Evolutionary conservation across 2,888 invertebrate species (phyloP), one percentile per base, ranked within the genome.

Genomic region (Charanyca ferruginea): DNA sequence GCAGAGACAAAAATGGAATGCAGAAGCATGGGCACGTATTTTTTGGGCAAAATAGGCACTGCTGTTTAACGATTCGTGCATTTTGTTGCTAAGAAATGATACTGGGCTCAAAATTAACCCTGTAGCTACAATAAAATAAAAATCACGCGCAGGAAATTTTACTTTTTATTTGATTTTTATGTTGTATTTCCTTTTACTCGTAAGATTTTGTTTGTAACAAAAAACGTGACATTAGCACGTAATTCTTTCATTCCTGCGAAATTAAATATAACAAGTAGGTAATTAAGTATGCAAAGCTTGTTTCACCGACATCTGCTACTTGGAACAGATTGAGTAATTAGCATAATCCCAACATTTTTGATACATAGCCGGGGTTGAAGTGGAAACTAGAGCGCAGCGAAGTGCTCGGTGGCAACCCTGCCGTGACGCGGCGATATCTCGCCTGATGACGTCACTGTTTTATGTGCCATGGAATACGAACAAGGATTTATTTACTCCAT

Each of bases 281-380:
- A 54, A 59, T 74, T 78, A 44, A 66, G 60, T 74, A 81, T 79
- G 81, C 74, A 81, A 61, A 61, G 18, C 70, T 59, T 74, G 79
- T 79, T 66, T 48, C 45, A 28, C 44, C 49, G 16, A 54, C 81
- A 81, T 81, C 79, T 74, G 75, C n/a, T 74, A 38, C 73, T 59
- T 25, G 48, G 44, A 78, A 75, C 81, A 80, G 78, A 85, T 79
- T 76, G 73, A 69, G 70, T 75, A 81, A 81, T 85, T 84, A 83
- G 75, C 84, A 84, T 84, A 84, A 78, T 73, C 57, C 68, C 54
- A 69, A 76, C 73, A 75, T 79, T 81, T 81, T 81, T 79, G 71
- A 81, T 71, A 70, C 66, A 83, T 74, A 70, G 77, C 72, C 60
- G 57, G 63, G 69, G 63, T 73, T 74, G 41, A 44, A 47, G 59